Percentiles rank a stretch among this genome's conserved stretches.
phyloP scores from a whole-genome alignment of 2,888 invertebrate genomes.

The Hofmannophila pseudospretella region DNA sequence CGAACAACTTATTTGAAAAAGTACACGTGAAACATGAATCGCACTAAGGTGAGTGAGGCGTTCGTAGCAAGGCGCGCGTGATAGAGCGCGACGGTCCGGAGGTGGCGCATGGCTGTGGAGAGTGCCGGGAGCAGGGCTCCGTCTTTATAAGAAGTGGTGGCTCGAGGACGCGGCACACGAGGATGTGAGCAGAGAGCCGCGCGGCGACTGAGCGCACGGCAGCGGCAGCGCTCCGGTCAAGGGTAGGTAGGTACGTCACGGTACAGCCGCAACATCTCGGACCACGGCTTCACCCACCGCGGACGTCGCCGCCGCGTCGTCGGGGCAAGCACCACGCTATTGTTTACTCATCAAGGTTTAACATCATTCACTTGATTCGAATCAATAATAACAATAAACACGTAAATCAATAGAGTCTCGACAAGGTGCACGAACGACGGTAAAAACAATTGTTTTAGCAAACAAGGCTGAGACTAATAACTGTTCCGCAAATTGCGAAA shows the following conservation, averaged over 20 bases:
- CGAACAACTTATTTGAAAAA: constrained; percentile 13
- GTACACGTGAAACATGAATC: constrained; percentile 10
- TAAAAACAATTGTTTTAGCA: no score
- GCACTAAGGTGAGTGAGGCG: constrained; percentile 3
- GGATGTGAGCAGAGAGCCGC: constrained; percentile 54
- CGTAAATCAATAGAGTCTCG: constrained; percentile 2
- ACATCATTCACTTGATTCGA: constrained; percentile 7
- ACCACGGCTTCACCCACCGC: neutral
- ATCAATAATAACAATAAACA: constrained; percentile 1
- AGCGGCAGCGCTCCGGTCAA: constrained; percentile 25
- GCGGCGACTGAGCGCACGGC: constrained; percentile 51
- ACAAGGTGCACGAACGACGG: neutral
- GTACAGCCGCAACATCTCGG: constrained; percentile 6
- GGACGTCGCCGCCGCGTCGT: neutral
- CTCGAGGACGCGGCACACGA: constrained; percentile 39
- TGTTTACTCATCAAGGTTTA: constrained; percentile 10
- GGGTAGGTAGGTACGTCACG: constrained; percentile 2
- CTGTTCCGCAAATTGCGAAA: neutral
- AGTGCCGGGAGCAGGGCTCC: constrained; percentile 28
- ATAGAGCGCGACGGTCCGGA: constrained; percentile 20
- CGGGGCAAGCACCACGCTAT: constrained; percentile 6
- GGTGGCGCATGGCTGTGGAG: constrained; percentile 48
- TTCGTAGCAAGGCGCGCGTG: constrained; percentile 7
- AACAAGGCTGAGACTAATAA: neutral
- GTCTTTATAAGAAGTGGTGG: constrained; percentile 35